Percentiles rank a stretch among this genome's conserved stretches.
phyloP scores from a whole-genome alignment of 2,113 vertebrate genomes.

The Percina caprodes region DNA sequence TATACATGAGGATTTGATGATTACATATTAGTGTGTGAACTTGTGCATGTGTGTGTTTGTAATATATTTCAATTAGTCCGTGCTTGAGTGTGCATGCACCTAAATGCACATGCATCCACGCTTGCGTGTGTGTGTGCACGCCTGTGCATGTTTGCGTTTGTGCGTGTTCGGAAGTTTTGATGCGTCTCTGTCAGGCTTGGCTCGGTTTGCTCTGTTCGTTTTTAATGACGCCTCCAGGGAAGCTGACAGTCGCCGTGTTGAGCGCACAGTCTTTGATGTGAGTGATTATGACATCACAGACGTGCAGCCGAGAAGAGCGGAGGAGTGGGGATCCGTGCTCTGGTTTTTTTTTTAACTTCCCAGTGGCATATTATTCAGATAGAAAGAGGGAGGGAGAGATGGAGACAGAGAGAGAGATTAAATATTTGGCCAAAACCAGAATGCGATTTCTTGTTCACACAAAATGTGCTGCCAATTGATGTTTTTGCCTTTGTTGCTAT shows the following conservation, averaged over 20 bases:
- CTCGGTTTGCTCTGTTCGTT: constrained; percentile 82
- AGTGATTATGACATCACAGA: constrained; percentile 88
- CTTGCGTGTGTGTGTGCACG: constrained; percentile 10
- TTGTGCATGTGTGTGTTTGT: not conserved
- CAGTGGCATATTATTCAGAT: constrained; percentile 76
- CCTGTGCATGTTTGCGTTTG: constrained; percentile 22
- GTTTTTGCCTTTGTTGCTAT: constrained; percentile 65
- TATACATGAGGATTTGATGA: constrained; percentile 28
- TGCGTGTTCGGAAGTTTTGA: constrained; percentile 75
- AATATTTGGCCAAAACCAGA: constrained; percentile 78
- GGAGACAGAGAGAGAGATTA: constrained; percentile 68
- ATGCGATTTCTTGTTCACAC: constrained; percentile 67
- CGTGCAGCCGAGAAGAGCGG: constrained; percentile 80
- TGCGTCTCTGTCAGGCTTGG: constrained; percentile 81
- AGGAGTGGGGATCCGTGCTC: constrained; percentile 77
- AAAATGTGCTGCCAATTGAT: constrained; percentile 65
- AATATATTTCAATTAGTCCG: not conserved
- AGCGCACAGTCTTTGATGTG: constrained; percentile 84
- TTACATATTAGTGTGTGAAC: constrained; percentile 28
- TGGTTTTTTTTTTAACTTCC: constrained; percentile 55
- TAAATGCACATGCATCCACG: constrained; percentile 18
- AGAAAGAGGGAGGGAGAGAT: constrained; percentile 58
- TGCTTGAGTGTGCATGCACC: not conserved
- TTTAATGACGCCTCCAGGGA: constrained; percentile 89
- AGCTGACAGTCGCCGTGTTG: constrained; percentile 85